Conservation (phyloP, 2,113 vertebrate species). For the Artemisiospiza belli region DNA sequence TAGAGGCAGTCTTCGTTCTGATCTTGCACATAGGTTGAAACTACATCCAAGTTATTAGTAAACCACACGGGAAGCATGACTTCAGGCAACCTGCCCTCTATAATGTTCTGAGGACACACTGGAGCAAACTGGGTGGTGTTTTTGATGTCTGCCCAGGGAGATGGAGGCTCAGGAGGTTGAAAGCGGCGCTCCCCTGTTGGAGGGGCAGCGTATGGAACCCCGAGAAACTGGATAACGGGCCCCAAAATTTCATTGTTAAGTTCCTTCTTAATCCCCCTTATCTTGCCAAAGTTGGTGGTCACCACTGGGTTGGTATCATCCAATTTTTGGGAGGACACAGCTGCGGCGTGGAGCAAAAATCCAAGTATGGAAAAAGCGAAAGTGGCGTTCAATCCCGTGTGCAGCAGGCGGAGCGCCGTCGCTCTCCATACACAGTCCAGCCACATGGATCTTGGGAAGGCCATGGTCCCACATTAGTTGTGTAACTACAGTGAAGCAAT, state of each 20-base stretch:
- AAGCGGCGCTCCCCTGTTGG: conserved; percentile 93
- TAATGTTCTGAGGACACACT: conserved; percentile 96
- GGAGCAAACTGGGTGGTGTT: conserved; percentile 96
- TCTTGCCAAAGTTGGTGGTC: conserved; percentile 87
- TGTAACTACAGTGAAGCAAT: conserved; percentile 49
- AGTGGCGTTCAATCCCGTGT: conserved; percentile 69
- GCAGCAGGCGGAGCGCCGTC: conserved; percentile 65
- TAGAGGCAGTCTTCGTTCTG: conserved; percentile 99
- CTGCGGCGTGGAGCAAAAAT: conserved; percentile 79
- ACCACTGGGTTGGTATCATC: conserved; percentile 94
- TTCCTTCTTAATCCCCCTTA: conserved; percentile 96
- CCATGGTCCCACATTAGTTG: conserved; percentile 85
- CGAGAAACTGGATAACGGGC: conserved; percentile 95
- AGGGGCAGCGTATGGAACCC: conserved; percentile 93
- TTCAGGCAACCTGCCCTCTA: conserved; percentile 94
- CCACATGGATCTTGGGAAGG: conserved; percentile 74
- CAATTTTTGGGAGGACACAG: conserved; percentile 85
- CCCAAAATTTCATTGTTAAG: conserved; percentile 98
- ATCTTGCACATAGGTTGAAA: conserved; percentile 95
- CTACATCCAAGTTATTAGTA: conserved; percentile 96
- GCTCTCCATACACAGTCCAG: conserved; percentile 71
- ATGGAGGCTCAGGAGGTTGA: conserved; percentile 91
- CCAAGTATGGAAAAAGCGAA: conserved; percentile 78
- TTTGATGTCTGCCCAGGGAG: conserved; percentile 89
- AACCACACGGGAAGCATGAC: conserved; percentile 99